Evolutionary conservation across 1,140 invertebrate species (phyloP).

Genomic region (Drosophila persimilis): DNA sequence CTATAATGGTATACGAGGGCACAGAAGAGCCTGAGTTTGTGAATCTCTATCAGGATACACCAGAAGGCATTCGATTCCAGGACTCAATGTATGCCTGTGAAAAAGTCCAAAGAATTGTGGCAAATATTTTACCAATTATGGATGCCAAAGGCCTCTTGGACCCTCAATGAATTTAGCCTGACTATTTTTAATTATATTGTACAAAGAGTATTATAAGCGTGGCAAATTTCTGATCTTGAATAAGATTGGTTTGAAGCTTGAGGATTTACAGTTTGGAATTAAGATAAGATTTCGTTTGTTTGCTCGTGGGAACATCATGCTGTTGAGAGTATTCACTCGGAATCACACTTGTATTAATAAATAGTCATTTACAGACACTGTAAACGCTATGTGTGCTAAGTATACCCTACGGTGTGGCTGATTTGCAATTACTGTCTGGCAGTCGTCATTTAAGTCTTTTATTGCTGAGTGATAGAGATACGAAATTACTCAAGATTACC

Average conservation of each 20-base stretch:
- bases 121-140: slow-evolving; percentile 35
- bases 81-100: slow-evolving; percentile 36
- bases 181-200: background rate
- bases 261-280: background rate
- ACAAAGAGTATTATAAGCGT: background rate
- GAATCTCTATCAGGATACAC: slow-evolving; percentile 41
- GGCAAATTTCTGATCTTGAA: too few species aligned
- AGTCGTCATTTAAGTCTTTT: too few species aligned
- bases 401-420: too few species aligned
- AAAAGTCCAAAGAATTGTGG: slow-evolving; percentile 27
- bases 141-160: slow-evolving; percentile 62
- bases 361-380: too few species aligned
- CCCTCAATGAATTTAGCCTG: slow-evolving; percentile 17
- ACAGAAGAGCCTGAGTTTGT: slow-evolving; percentile 41
- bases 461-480: background rate
- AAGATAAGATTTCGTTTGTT: background rate
- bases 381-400: too few species aligned
- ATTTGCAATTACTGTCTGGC: too few species aligned
- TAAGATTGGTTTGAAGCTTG: too few species aligned
- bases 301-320: too few species aligned
- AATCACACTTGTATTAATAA: too few species aligned
- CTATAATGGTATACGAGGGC: slow-evolving; percentile 51
- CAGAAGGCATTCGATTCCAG: slow-evolving; percentile 41
- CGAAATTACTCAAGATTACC: background rate
- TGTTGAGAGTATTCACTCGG: too few species aligned